Evolutionary conservation across 1,140 invertebrate species (phyloP).

Genomic region (Rhopalosiphum padi): DNA sequence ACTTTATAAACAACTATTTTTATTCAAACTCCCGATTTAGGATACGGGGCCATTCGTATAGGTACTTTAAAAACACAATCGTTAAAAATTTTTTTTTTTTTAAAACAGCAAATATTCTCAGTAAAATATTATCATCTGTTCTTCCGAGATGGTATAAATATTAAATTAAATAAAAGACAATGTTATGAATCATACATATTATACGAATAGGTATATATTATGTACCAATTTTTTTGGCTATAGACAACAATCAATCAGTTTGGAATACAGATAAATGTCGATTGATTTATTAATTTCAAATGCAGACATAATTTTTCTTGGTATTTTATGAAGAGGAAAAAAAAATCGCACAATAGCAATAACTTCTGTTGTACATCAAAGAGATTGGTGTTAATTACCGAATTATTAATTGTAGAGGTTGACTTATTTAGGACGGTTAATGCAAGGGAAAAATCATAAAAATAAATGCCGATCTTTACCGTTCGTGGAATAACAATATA

Average conservation of each 20-base stretch:
- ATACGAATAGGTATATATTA: neutral
- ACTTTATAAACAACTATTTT: constrained; percentile 50
- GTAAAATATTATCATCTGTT: constrained; percentile 27
- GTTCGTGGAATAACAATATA: constrained; percentile 47
- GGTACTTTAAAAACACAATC: neutral
- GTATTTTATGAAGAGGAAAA: constrained; percentile 36
- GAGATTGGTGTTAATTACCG: constrained; percentile 55
- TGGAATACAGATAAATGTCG: neutral
- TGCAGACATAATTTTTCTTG: constrained; percentile 54
- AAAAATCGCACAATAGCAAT: neutral
- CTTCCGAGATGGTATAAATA: neutral
- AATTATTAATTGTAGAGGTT: constrained; percentile 38
- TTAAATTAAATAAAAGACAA: constrained; percentile 19
- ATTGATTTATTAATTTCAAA: constrained; percentile 54
- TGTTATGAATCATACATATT: constrained; percentile 19
- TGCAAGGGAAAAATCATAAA: constrained; percentile 29
- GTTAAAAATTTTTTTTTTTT: neutral
- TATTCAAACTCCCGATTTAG: constrained; percentile 19
- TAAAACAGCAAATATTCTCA: neutral
- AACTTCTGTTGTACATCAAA: constrained; percentile 40
- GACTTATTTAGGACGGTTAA: neutral
- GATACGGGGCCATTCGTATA: neutral
- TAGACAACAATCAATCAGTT: constrained; percentile 50
- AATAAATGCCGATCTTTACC: constrained; percentile 49
- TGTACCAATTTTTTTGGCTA: neutral